Base-by-base conservation (phyloP, 2,113 vertebrate species). In the Clarias batrachus region DNA sequence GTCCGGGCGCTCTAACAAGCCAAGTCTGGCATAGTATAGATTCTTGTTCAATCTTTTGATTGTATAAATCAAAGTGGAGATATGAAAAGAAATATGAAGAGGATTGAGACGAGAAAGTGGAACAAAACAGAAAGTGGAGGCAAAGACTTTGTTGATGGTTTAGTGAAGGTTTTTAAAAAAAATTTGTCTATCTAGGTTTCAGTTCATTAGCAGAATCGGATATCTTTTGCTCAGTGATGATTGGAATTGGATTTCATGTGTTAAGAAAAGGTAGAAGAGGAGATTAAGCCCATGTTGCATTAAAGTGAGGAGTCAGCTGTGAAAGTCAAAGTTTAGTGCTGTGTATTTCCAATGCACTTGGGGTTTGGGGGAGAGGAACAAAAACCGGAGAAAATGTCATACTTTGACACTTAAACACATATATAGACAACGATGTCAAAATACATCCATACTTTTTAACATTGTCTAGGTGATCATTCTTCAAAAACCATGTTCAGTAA, bases 1-100 rank as follows among this genome's bases (percentile, higher is more conserved):
- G 79, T 59, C 27, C 81, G 27, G 56, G 19, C 21, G 57, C 62
- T 78, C 62, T 82, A 77, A 87, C 62, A 79, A 85, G 78, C 85
- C n/a, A 14, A 85, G 76, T 48, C 57, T 30, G 41, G 14, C 23
- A 30, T 27, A 66, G 59, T 82, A 63, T 11, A 52, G 52, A 57
- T 57, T 57, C 52, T 57, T 30, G 74, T 54, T 3, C 57, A 57
- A 80, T 37, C 17, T 80, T 81, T 62, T 81, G 30, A 81, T 3
- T 27, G 78, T 6, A 59, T 19, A 59, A 80, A 80, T 62, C 57
- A 81, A 62, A 37, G 78, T 23, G 7, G 27, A 59, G 27, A 21
- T 33, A 79, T 21, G 54, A 79, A 78, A 76, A 30, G 14, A 27
- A 30, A 37, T 17, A 30, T 30, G n/a, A 57, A 27, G 74, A 52